These are phyloP conservation scores for Drosophila sordidula DNA, from an alignment of 2,888 invertebrate genomes.

Conservation along the genomic window DNA sequence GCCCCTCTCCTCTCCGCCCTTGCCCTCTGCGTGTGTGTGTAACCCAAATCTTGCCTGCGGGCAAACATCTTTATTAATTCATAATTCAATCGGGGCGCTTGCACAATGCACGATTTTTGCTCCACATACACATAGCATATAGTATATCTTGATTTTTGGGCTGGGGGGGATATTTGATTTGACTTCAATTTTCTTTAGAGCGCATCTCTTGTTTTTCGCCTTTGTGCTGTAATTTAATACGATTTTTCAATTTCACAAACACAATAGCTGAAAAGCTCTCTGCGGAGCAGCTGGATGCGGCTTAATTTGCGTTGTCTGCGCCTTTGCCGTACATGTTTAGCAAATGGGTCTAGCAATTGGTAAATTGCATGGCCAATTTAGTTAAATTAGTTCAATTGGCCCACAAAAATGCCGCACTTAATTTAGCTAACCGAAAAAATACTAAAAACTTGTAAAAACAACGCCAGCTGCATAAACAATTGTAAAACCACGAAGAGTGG, in stretches of 20 bases:
- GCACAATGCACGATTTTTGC: conserved; percentile 42
- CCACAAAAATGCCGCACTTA: conserved; percentile 15
- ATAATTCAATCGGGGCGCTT: conserved; percentile 83
- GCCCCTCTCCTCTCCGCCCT: not conserved
- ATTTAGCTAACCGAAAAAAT: conserved; percentile 13
- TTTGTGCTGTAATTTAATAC: conserved; percentile 76
- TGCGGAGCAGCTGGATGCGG: conserved; percentile 22
- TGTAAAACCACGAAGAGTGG: not conserved
- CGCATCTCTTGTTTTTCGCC: conserved; percentile 30
- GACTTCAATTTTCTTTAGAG: conserved; percentile 69
- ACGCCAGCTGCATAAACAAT: conserved; percentile 37
- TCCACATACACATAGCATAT: conserved; percentile 12
- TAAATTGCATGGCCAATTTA: conserved; percentile 64
- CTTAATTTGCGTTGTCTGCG: conserved; percentile 6
- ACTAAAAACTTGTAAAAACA: not conserved
- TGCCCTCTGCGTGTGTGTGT: conserved; percentile 58
- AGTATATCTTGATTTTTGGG: no score
- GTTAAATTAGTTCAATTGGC: conserved; percentile 64
- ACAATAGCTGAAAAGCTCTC: conserved; percentile 52
- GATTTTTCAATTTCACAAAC: conserved; percentile 73
- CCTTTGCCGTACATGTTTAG: not conserved
- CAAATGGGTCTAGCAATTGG: conserved; percentile 49
- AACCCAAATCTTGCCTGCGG: conserved; percentile 85
- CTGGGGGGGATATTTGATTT: conserved; percentile 60
- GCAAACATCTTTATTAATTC: conserved; percentile 85